Base-by-base conservation (phyloP, 2,113 vertebrate species). In the Bettongia penicillata region DNA sequence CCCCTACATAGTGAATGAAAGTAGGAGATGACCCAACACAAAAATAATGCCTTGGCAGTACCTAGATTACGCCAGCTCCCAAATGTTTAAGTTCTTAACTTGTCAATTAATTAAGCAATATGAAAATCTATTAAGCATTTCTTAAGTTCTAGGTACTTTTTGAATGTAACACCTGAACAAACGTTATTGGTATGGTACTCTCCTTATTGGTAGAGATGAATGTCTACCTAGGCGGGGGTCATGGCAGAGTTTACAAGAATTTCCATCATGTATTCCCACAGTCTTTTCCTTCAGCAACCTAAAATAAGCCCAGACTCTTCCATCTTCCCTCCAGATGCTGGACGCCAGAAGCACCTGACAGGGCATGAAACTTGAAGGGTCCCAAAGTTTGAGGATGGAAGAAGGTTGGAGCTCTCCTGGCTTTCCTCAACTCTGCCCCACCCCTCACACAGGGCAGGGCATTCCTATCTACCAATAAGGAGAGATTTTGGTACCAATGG, bases 191-290 rank as follows among this genome's bases (percentile, higher is more conserved):
- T 6, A 1, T 68, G 31, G 12, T 11, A n/a, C 31, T 68, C 31
- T 37, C 3, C 31, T n/a, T 68, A 68, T 68, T 68, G 14, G 61
- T 68, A 28, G 61, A 68, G 31, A 68, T 68, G 37, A 68, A 68
- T n/a, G 11, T 1, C 14, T 68, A n/a, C 8, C 31, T n/a, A 16
- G 3, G 12, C n/a, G 3, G 31, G 4, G 14, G 31, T 3, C 3
- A 68, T 37, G 31, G 31, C 4, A 68, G 14, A 37, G 61, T n/a
- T 68, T 68, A 68, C 31, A 68, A 0, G 26, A 28, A 1, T 68
- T 68, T 68, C 37, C 4, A 68, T 37, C 61, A 68, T 68, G 31
- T 68, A n/a, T n/a, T 5, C 3, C 61, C 31, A n/a, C 31, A 16
- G 24, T 37, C 55, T 57, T 57, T 57, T 57, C 55, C 26, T 57